Percentiles rank a stretch among this genome's conserved stretches.
These are phyloP conservation scores for Remorina albescens DNA, from an alignment of 2,797 vertebrate genomes.

Conservation along the genomic window DNA sequence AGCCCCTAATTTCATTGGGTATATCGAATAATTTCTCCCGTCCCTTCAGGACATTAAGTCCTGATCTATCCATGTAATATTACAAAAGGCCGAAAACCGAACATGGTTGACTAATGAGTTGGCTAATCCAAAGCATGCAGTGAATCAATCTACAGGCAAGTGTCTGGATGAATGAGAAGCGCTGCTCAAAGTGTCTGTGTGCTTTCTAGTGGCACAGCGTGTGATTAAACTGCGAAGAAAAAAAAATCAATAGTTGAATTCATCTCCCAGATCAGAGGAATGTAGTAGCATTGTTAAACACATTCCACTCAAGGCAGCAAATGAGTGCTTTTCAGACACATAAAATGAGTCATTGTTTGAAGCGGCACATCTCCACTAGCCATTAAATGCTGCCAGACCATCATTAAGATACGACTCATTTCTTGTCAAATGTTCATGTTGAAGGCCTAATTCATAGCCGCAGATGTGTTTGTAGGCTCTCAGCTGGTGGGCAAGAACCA, in stretches of 20 bases:
- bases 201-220: constrained; percentile 45
- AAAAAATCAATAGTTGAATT: constrained; percentile 77
- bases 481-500: constrained; percentile 32
- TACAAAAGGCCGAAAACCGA: constrained; percentile 41
- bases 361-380: constrained; percentile 61
- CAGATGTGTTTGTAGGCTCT: constrained; percentile 44
- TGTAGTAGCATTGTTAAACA: constrained; percentile 74
- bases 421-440: constrained; percentile 70
- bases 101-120: constrained; percentile 65
- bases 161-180: constrained; percentile 50
- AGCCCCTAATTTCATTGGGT: not conserved
- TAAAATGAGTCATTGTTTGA: constrained; percentile 76
- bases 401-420: constrained; percentile 73
- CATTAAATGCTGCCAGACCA: constrained; percentile 71
- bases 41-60: constrained; percentile 14
- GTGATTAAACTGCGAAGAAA: constrained; percentile 63
- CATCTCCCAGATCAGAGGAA: constrained; percentile 68
- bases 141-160: constrained; percentile 54
- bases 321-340: constrained; percentile 68
- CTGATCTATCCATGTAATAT: constrained; percentile 33
- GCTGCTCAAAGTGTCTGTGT: constrained; percentile 23
- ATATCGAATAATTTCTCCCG: constrained; percentile 21
- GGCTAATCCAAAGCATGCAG: constrained; percentile 56
- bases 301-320: constrained; percentile 67
- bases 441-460: constrained; percentile 60